These are phyloP conservation scores for Rugalucina vietnamica DNA, from an alignment of 2,888 invertebrate species.

Conservation along the genomic window DNA sequence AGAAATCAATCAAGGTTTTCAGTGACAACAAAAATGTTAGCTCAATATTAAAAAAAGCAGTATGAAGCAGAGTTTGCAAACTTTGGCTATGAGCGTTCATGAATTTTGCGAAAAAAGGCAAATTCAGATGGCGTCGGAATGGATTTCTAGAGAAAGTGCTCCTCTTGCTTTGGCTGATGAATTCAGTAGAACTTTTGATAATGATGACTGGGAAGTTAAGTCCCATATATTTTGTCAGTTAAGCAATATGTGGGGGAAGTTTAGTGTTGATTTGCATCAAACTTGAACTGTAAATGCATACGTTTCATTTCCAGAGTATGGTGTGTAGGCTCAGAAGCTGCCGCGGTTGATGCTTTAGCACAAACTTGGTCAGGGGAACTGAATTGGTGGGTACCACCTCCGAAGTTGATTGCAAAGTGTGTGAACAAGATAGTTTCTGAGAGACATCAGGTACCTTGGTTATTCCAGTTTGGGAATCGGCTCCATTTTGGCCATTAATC, in stretches of 20 bases:
- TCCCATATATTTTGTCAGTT: background rate
- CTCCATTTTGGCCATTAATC: background rate
- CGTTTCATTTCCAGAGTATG: slow-evolving; percentile 28
- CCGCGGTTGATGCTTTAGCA: slow-evolving; percentile 18
- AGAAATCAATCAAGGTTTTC: background rate
- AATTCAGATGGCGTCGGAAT: slow-evolving; percentile 10
- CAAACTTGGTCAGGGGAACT: slow-evolving; percentile 10
- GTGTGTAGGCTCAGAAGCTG: slow-evolving; percentile 17
- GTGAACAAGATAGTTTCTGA: slow-evolving; percentile 1
- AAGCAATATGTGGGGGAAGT: slow-evolving; percentile 12
- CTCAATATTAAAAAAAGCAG: slow-evolving; percentile 35
- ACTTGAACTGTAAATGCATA: slow-evolving; percentile 27
- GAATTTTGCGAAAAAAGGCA: background rate
- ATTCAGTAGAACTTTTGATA: slow-evolving; percentile 22
- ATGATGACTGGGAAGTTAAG: slow-evolving; percentile 29
- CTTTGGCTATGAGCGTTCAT: background rate
- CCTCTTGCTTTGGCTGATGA: slow-evolving; percentile 19
- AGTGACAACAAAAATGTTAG: slow-evolving; percentile 44
- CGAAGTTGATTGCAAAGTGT: background rate
- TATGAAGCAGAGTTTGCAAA: slow-evolving; percentile 25
- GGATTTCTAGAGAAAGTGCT: slow-evolving; percentile 29
- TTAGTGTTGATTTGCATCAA: slow-evolving; percentile 15
- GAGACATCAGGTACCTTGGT: background rate
- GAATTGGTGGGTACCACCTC: slow-evolving; percentile 35
- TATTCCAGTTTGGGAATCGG: background rate